These are phyloP conservation scores for Hydriomena furcata DNA, from an alignment of 2,888 invertebrate species.

Conservation along the genomic window DNA sequence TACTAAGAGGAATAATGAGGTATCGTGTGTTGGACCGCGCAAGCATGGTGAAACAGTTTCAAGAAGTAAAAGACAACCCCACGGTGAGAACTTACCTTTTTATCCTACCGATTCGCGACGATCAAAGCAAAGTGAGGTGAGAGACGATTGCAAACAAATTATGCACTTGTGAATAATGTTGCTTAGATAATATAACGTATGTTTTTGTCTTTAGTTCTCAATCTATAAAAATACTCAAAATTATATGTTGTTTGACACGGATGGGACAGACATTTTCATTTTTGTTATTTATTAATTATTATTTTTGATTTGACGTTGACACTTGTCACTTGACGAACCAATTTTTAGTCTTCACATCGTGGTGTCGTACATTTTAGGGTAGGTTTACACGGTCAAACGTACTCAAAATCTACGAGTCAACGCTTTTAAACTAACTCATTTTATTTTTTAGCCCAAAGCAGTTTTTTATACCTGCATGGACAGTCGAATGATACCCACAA, in stretches of 20 bases:
- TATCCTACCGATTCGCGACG: background rate
- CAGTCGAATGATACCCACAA: conserved; percentile 97
- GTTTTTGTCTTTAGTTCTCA: too few species aligned
- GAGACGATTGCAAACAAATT: too few species aligned
- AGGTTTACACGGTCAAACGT: background rate
- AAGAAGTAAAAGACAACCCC: conserved; percentile 94
- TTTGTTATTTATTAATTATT: too few species aligned
- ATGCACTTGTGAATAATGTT: too few species aligned
- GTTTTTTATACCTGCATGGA: conserved; percentile 99
- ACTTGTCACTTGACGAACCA: too few species aligned
- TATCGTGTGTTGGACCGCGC: conserved; percentile 92
- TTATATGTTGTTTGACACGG: too few species aligned
- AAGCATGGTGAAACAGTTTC: conserved; percentile 96
- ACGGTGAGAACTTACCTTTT: conserved; percentile 83
- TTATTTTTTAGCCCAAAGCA: conserved; percentile 92
- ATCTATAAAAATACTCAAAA: too few species aligned
- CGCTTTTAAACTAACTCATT: conserved; percentile 7
- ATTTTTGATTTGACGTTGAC: too few species aligned
- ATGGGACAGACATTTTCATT: too few species aligned
- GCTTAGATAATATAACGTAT: too few species aligned
- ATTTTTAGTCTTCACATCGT: too few species aligned
- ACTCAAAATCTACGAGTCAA: background rate
- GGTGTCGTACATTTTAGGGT: too few species aligned
- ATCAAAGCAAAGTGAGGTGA: background rate
- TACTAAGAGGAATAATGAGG: conserved; percentile 94